Evolutionary conservation across 2,888 invertebrate genomes (phyloP).

Genomic region (Cheilosia scutellata): DNA sequence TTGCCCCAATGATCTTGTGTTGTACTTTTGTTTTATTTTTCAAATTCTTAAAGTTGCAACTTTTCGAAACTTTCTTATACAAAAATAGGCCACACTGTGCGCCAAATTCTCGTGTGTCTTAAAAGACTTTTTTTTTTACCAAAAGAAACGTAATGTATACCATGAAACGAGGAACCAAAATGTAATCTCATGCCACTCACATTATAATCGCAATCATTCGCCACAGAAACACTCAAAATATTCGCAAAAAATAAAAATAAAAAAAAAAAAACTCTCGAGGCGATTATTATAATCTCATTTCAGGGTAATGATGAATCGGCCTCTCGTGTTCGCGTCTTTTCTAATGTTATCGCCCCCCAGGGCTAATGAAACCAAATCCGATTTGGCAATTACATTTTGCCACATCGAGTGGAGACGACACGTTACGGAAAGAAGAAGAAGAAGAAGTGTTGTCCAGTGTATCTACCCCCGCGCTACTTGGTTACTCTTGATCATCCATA

Average conservation of each 20-base stretch:
- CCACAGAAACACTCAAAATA: not conserved
- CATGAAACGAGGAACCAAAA: not conserved
- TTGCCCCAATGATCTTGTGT: too few relatives aligned
- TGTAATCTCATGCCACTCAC: slow-evolving; percentile 29
- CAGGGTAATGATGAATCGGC: slow-evolving; percentile 29
- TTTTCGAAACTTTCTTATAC: too few relatives aligned
- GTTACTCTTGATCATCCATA: slow-evolving; percentile 11
- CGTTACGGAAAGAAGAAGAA: not conserved
- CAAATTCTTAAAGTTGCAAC: too few relatives aligned
- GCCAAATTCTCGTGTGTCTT: too few relatives aligned
- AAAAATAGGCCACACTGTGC: too few relatives aligned
- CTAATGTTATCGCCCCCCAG: not conserved
- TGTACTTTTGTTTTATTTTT: too few relatives aligned
- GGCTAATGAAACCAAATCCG: slow-evolving; percentile 33
- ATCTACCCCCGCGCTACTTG: slow-evolving; percentile 11
- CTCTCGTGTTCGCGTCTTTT: not conserved
- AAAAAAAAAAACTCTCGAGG: slow-evolving; percentile 16
- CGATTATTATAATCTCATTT: slow-evolving; percentile 52
- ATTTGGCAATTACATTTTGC: slow-evolving; percentile 45
- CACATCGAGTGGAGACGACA: not conserved
- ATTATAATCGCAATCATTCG: slow-evolving; percentile 28
- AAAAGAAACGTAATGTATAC: not conserved
- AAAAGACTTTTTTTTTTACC: too few relatives aligned
- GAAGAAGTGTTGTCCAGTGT: too few relatives aligned
- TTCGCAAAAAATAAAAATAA: not conserved